A percentile compares a stretch with the other conserved stretches of the same genome.
phyloP scores from a whole-genome alignment of 2,888 invertebrate species.

The Nomada fucata region DNA sequence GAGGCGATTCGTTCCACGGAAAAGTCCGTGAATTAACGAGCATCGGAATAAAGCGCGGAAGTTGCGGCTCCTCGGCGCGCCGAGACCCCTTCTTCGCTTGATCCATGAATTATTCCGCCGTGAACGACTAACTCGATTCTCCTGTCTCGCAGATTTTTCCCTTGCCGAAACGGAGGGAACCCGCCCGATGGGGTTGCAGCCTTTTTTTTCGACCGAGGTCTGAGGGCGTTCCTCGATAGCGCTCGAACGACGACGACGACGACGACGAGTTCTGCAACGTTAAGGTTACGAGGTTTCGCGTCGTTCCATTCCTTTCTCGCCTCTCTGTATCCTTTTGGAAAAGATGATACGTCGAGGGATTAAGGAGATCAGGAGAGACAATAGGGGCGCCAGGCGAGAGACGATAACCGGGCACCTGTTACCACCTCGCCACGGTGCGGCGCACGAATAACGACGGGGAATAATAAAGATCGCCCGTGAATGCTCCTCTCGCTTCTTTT shows the following conservation, averaged over 20 bases:
- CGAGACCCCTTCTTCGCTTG: background rate
- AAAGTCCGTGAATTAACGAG: constrained; percentile 70
- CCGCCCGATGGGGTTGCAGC: constrained; percentile 20
- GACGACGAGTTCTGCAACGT: background rate
- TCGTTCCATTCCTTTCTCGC: too few species aligned
- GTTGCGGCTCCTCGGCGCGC: constrained; percentile 41
- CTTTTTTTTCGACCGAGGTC: too few species aligned
- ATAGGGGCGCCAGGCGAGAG: constrained; percentile 47
- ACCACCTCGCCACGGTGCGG: constrained; percentile 36
- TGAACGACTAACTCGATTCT: constrained; percentile 63
- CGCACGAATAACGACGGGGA: constrained; percentile 59
- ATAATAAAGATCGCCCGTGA: constrained; percentile 63
- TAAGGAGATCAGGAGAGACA: background rate
- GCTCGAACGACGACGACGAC: constrained; percentile 7
- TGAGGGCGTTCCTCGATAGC: background rate
- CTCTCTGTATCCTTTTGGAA: too few species aligned
- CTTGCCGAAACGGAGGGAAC: constrained; percentile 1
- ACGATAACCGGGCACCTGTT: constrained; percentile 54
- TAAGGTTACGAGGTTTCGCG: too few species aligned
- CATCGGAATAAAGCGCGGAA: constrained; percentile 72
- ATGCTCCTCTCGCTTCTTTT: constrained; percentile 8
- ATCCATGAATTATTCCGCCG: constrained; percentile 70
- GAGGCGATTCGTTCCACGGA: constrained; percentile 55
- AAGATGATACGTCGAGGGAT: background rate
- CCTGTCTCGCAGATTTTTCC: constrained; percentile 65